Conservation (phyloP, 1,140 invertebrate genomes). For the Pseudachorutes palmiensis region DNA sequence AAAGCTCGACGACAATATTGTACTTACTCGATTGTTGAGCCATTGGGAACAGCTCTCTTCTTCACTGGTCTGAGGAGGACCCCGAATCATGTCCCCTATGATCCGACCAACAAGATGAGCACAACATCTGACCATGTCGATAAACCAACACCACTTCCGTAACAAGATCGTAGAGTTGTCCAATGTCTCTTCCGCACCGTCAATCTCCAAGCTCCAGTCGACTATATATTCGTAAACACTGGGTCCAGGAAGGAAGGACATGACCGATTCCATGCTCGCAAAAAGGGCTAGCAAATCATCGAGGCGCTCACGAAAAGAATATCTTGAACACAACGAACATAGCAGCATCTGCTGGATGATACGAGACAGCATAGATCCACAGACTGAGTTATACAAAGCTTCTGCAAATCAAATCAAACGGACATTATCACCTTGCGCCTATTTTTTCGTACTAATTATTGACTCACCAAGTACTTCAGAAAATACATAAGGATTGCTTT, state of each 20-base stretch:
- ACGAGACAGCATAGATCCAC: conserved; percentile 52
- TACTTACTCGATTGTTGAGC: conserved; percentile 44
- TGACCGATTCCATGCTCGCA: conserved; percentile 50
- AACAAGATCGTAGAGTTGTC: not conserved
- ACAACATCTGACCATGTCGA: conserved; percentile 55
- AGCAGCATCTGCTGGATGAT: conserved; percentile 52
- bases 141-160: conserved; percentile 51
- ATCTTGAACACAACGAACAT: conserved; percentile 49
- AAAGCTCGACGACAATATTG: not conserved
- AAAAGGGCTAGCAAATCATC: conserved; percentile 42
- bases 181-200: not conserved
- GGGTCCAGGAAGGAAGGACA: conserved; percentile 46
- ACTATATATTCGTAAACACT: conserved; percentile 45
- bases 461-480: conserved; percentile 9
- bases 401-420: not conserved
- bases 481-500: conserved; percentile 15
- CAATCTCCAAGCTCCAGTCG: conserved; percentile 37
- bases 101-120: conserved; percentile 54
- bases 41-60: conserved; percentile 48
- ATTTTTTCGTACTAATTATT: no score
- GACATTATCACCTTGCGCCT: not conserved
- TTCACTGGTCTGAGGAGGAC: conserved; percentile 44
- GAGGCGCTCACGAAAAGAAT: conserved; percentile 22
- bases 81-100: conserved; percentile 52
- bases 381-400: conserved; percentile 31